Conservation (phyloP, 2,113 vertebrate species). For the Catagonus wagneri region DNA sequence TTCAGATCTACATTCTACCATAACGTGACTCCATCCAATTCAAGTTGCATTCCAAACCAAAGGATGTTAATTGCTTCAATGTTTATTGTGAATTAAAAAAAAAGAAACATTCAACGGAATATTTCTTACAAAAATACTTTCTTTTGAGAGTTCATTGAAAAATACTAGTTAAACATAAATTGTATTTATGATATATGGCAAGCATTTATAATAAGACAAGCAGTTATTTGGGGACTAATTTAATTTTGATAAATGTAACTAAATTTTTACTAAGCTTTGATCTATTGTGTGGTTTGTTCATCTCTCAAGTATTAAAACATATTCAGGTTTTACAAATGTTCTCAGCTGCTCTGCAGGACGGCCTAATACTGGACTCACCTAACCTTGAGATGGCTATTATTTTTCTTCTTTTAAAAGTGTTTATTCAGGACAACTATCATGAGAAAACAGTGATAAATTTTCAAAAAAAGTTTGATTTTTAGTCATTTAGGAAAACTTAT, state of each 20-base stretch:
- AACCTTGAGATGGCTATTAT: background rate
- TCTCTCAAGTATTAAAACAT: background rate
- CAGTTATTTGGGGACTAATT: background rate
- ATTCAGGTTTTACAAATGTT: background rate
- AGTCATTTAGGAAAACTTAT: background rate
- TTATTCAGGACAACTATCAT: background rate
- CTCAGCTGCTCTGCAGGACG: background rate
- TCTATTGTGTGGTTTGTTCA: background rate
- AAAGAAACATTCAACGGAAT: background rate
- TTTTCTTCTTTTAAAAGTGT: background rate
- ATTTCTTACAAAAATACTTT: background rate
- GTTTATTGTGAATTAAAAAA: background rate
- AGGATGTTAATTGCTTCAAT: background rate
- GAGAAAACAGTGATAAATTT: background rate
- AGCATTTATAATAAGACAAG: background rate
- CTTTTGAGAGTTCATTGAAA: background rate
- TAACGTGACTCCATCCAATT: background rate
- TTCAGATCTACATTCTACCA: background rate
- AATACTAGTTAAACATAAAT: conserved; percentile 14
- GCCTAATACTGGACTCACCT: background rate
- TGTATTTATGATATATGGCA: background rate
- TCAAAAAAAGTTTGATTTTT: background rate
- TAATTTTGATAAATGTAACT: background rate
- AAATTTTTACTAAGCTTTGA: background rate
- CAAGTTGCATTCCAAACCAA: background rate